Evolutionary conservation across 1,140 invertebrate genomes (phyloP), one percentile per base, ranked within the genome.

Genomic region (Drosophila novamexicana): DNA sequence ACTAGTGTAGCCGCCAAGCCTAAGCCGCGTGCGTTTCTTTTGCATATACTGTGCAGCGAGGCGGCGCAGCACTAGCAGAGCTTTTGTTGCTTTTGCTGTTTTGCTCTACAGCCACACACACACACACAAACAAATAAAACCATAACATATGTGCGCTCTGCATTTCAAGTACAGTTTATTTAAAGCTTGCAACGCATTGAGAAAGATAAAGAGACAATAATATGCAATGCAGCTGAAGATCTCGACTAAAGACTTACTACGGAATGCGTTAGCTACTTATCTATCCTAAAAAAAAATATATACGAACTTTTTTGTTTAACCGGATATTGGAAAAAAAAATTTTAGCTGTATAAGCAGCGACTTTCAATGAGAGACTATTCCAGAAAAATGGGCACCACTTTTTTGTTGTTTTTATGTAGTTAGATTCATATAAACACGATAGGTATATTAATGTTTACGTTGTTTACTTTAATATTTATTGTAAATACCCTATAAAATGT

Each of bases 11-110:
- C 6, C 14, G 53, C 14, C 36, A 10, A 14, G 58, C 32, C 22
- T 18, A 54, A 69, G 67, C 32, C 50, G 39, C 37, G 56, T 52
- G 57, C 47, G 66, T 62, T 66, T 34, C 50, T 44, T 66, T 63
- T 63, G 10, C 39, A 14, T 45, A 49, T 32, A 37, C 49, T 47
- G 36, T 37, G 52, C 62, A 54, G 14, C 34, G 40, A 45, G 18
- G 58, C 10, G 44, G 5, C 22, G 22, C 49, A 52, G 49, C 18
- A 32, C 32, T 29, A 12, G 32, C 34, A 53, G n/a, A 54, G 59
- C 36, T 63, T 63, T 63, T 40, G 29, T 68, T 68, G 45, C 37
- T 56, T 16, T n/a, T 9, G 49, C 40, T 59, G 42, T 18, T 56
- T 47, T 36, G 40, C 29, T 16, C 16, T 36, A 47, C 45, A 18